Percentiles rank a stretch among this genome's conserved stretches.
Conservation (phyloP, 2,797 vertebrate genomes). For the Dendrocincla tyrannina region DNA sequence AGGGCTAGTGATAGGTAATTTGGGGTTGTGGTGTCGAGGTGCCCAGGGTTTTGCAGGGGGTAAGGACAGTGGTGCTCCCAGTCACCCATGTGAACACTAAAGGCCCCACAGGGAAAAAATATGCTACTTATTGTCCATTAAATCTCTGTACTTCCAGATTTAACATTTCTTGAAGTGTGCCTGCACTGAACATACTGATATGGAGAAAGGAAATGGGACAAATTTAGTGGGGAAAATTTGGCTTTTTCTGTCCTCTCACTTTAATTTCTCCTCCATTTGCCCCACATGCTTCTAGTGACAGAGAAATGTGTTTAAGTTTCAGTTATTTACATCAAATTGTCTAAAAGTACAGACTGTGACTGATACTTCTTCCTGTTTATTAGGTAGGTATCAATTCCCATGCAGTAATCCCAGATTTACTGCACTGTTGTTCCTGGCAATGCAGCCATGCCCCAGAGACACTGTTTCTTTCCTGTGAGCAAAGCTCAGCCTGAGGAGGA, state of each 20-base stretch:
- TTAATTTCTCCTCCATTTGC: neutral
- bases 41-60: neutral
- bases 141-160: neutral
- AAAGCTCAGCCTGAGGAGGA: neutral
- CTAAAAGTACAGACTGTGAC: neutral
- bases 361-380: neutral
- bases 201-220: neutral
- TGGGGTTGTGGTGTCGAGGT: neutral
- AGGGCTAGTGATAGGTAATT: neutral
- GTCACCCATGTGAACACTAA: neutral
- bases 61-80: neutral
- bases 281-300: neutral
- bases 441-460: neutral
- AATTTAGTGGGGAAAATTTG: neutral
- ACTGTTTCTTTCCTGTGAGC: neutral
- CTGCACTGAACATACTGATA: neutral
- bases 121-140: neutral
- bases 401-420: neutral
- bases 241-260: neutral
- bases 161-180: neutral
- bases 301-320: neutral
- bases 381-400: neutral
- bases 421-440: neutral
- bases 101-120: neutral
- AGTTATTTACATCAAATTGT: neutral